Conservation (phyloP, 2,797 vertebrate genomes). For the Taenioides sp. region DNA sequence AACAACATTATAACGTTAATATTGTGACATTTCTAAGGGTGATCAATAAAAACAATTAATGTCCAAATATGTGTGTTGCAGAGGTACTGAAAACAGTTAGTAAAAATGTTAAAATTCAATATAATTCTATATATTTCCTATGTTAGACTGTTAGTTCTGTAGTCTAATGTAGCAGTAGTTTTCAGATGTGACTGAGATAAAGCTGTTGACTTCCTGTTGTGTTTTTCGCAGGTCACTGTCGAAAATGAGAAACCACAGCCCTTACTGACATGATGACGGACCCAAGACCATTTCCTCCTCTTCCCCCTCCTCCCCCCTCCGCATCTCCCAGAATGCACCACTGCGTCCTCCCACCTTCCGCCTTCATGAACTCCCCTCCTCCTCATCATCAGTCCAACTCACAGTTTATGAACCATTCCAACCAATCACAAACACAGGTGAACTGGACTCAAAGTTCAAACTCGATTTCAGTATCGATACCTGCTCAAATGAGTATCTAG, state of each 20-base stretch:
- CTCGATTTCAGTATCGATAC: too few species aligned
- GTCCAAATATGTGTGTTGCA: too few species aligned
- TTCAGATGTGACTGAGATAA: not conserved
- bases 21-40: too few species aligned
- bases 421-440: constrained; percentile 26
- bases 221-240: constrained; percentile 3
- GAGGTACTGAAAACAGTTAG: not conserved
- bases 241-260: not conserved
- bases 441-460: not conserved
- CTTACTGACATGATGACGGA: constrained; percentile 44
- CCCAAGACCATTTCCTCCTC: constrained; percentile 23
- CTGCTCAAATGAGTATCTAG: too few species aligned
- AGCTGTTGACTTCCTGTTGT: constrained; percentile 11
- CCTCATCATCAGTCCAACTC: constrained; percentile 12
- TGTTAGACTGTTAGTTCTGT: not conserved
- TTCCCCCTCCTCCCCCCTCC: not conserved
- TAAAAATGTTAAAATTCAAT: not conserved
- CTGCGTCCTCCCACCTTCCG: constrained; percentile 10
- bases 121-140: not conserved
- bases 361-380: constrained; percentile 18
- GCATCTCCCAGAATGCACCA: constrained; percentile 30
- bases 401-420: constrained; percentile 17
- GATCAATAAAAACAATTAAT: too few species aligned
- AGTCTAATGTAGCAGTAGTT: not conserved
- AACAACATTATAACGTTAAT: too few species aligned